Base-by-base conservation (phyloP, 2,113 vertebrate genomes). In the Phrynocephalus versicolor region DNA sequence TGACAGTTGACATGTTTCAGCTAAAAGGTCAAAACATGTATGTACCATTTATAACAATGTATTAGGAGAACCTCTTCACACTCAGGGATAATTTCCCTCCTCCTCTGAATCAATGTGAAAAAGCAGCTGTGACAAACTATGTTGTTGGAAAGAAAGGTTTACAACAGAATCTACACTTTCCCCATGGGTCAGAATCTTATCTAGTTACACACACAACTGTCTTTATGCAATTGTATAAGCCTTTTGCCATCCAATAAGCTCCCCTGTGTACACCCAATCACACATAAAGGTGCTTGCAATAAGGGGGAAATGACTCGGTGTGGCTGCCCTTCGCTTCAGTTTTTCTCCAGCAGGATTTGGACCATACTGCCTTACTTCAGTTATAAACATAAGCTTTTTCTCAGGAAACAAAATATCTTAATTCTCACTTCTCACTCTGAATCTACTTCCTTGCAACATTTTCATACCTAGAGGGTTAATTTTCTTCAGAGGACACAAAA, bases 21-120 rank as follows among this genome's bases (percentile, higher is more conserved):
- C 60, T 75, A 75, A 83, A 83, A 55, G 39, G 7, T 55, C 18
- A 15, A 67, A 41, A 65, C 14, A 19, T 74, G 19, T 82, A 58
- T 58, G 51, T 82, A 58, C 33, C 37, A 9, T 39, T 82, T 23
- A 8, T 37, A 83, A 9, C 57, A 73, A 83, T 6, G 18, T 78
- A 6, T 78, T 14, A 35, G 8, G 45, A 15, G 21, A 84, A 27
- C n/a, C 35, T 62, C 5, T 64, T 33, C 19, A 62, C n/a, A 84
- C 21, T 27, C 2, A 75, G 27, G 1, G 39, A 39, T 2, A 45
- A 41, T 65, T 21, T 51, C 27, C 60, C 25, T 41, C 7, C 37
- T 75, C 65, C 58, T 76, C 75, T 77, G 76, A 41, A 84, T 21
- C 58, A 75, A n/a, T 35, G 65, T 75, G 39, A 67, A 67, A 67